phyloP scores from a whole-genome alignment of 1,140 invertebrate genomes.

The Ceratoteleas bidentatus region DNA sequence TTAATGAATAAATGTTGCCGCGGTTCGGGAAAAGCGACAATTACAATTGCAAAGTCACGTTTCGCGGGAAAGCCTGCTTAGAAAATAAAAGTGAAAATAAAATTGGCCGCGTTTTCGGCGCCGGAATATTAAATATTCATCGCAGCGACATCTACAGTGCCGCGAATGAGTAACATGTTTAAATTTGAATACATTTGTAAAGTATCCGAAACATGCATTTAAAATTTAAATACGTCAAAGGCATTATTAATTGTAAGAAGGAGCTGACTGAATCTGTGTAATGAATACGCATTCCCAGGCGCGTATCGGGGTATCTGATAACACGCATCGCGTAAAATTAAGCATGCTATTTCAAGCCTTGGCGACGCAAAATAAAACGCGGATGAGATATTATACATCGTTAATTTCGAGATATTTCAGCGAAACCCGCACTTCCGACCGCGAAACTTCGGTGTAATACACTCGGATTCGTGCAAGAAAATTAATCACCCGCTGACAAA shows the following conservation, averaged over 20 bases:
- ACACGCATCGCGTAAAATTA: conserved; percentile 36
- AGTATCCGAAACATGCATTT: conserved; percentile 32
- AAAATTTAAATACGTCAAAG: conserved; percentile 48
- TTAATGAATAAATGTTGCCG: conserved; percentile 8
- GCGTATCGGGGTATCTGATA: conserved; percentile 25
- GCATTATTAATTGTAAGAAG: conserved; percentile 43
- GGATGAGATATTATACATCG: conserved; percentile 55
- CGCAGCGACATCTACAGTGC: conserved; percentile 4
- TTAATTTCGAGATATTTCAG: conserved; percentile 50
- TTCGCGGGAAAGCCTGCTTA: conserved; percentile 10
- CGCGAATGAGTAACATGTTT: conserved; percentile 30
- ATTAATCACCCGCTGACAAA: conserved; percentile 43
- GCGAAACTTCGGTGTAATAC: conserved; percentile 21
- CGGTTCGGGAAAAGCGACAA: neutral
- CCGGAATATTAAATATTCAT: conserved; percentile 42
- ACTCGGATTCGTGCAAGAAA: conserved; percentile 8
- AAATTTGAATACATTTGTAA: conserved; percentile 39
- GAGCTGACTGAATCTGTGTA: conserved; percentile 22
- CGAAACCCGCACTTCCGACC: conserved; percentile 25
- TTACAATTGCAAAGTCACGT: conserved; percentile 26
- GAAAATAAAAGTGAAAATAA: conserved; percentile 9
- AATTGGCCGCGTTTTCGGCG: conserved; percentile 15
- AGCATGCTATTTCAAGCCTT: conserved; percentile 39
- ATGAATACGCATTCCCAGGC: neutral
- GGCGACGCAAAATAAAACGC: conserved; percentile 51